Percentiles rank a stretch among this genome's conserved stretches.
Conservation (phyloP, 1,140 invertebrate species). For the Pentalonia nigronervosa region DNA sequence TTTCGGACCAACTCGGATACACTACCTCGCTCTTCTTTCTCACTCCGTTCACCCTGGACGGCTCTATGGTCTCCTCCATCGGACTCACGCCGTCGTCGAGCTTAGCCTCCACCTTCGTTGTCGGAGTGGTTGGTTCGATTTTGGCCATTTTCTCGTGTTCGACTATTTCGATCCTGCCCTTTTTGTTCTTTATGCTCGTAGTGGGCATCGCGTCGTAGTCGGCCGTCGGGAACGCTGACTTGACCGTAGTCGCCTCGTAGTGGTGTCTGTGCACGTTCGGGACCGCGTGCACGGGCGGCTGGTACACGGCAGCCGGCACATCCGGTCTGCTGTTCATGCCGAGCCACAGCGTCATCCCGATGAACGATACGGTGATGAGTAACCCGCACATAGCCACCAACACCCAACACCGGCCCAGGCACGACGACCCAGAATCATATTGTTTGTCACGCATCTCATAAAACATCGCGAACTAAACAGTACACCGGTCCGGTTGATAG, state of each 20-base stretch:
- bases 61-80: conserved; percentile 27
- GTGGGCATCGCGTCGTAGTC: conserved; percentile 56
- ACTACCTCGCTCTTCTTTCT: conserved; percentile 59
- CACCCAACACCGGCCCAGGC: conserved; percentile 61
- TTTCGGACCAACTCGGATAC: conserved; percentile 56
- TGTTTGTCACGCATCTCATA: conserved; percentile 60
- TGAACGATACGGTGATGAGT: conserved; percentile 61
- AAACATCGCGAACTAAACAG: conserved; percentile 56
- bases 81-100: conserved; percentile 48
- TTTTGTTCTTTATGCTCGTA: conserved; percentile 59
- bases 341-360: conserved; percentile 61
- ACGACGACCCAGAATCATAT: conserved; percentile 54
- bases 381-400: conserved; percentile 61
- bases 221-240: conserved; percentile 46
- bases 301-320: background rate
- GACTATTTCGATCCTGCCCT: conserved; percentile 59
- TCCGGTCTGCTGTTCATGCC: conserved; percentile 59
- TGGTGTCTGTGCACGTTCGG: conserved; percentile 32
- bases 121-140: conserved; percentile 34
- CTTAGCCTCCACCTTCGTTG: background rate
- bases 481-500: conserved; percentile 17
- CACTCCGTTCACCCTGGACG: conserved; percentile 14
- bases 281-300: conserved; percentile 10
- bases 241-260: conserved; percentile 50
- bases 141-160: conserved; percentile 57